Percentiles rank a stretch among this genome's conserved stretches.
Conservation (phyloP, 1,140 invertebrate species). For the Chrysomallon squamiferum region DNA sequence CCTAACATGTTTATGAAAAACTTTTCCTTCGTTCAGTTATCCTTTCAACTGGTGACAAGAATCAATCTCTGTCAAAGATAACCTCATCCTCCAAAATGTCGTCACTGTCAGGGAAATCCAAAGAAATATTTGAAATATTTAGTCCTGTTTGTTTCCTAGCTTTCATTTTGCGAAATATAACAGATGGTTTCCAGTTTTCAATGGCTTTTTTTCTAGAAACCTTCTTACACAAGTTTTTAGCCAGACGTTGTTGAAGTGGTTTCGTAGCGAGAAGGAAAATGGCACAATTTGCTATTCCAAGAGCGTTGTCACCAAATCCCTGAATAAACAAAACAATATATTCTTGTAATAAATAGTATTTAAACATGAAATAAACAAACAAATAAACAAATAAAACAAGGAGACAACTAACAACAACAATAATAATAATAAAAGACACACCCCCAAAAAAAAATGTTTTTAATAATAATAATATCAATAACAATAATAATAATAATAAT, state of each 20-base stretch:
- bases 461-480: too few relatives aligned
- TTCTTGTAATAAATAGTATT: too few relatives aligned
- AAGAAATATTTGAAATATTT: slow-evolving; percentile 26
- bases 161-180: not conserved
- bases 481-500: too few relatives aligned
- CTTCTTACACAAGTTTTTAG: not conserved
- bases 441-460: too few relatives aligned
- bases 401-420: too few relatives aligned
- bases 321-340: too few relatives aligned
- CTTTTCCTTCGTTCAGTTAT: too few relatives aligned
- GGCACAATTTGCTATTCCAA: slow-evolving; percentile 37
- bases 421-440: too few relatives aligned
- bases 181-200: not conserved
- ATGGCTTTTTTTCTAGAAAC: not conserved
- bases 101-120: slow-evolving; percentile 19
- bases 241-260: slow-evolving; percentile 23
- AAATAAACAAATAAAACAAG: too few relatives aligned
- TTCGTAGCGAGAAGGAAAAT: slow-evolving; percentile 35
- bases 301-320: slow-evolving; percentile 41
- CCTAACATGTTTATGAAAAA: too few relatives aligned
- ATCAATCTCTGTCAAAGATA: slow-evolving; percentile 20
- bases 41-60: too few relatives aligned
- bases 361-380: too few relatives aligned
- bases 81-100: slow-evolving; percentile 24
- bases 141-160: slow-evolving; percentile 14